Base-by-base conservation (phyloP, 2,888 invertebrate species). In the Torymus aiolomorphi region DNA sequence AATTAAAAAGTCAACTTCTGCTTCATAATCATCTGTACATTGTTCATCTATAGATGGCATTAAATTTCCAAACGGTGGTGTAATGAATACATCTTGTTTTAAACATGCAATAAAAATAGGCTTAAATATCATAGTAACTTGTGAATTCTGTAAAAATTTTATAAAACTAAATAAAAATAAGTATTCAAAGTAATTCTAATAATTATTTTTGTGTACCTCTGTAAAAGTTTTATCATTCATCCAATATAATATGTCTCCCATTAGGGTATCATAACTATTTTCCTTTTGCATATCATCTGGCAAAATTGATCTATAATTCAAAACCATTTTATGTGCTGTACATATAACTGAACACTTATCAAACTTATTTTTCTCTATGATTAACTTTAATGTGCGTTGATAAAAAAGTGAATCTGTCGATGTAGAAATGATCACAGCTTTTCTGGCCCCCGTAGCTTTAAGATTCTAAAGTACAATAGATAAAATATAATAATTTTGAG, bases 321-420 rank as follows among this genome's bases (percentile, higher is more conserved):
- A 92, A 52, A 93, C 90, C 73, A 92, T 92, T 5, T 84, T 83
- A 84, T 93, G 92, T 1, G 92, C 92, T 31, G 92, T 91, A 16
- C 93, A 93, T 82, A 95, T 91, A 2, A 95, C 89, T 5, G 93
- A 91, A 80, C 94, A 94, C 85, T 93, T 92, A 11, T 93, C 91
- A 80, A 95, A 93, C 57, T 91, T 89, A 88, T 94, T 94, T 83
- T 92, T 92, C 8, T 91, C 89, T 52, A 95, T 91, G 31, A 95
- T 93, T 83, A 94, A 92, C 83, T 91, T 90, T 62, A 95, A 90
- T 12, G 93, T 93, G 66, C 91, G 90, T 14, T 92, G 89, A 77
- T 93, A 93, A 14, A 92, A 92, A 12, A 91, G 91, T 24, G 91
- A 91, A 78, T 94, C 88, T 81, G 93, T 92, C 0, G 93, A 92